A percentile compares a stretch with the other conserved stretches of the same genome.
These are phyloP conservation scores for Serripes groenlandicus DNA, from an alignment of 2,888 invertebrate genomes.

Conservation along the genomic window DNA sequence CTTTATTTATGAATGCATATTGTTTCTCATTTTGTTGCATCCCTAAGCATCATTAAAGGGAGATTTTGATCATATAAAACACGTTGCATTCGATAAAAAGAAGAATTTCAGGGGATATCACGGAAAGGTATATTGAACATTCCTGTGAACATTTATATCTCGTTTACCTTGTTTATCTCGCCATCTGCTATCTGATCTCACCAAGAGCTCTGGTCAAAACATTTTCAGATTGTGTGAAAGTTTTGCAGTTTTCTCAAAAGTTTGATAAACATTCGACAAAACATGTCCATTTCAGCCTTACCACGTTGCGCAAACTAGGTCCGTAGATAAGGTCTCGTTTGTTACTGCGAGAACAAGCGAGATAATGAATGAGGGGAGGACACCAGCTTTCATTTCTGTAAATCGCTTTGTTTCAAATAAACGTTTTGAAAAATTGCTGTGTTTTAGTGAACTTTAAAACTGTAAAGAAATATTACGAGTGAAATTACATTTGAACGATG, in stretches of 20 bases:
- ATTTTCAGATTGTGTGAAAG: conserved; percentile 71
- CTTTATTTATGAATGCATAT: no score
- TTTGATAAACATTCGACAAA: conserved; percentile 65
- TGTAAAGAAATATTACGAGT: neutral
- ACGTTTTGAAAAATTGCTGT: conserved; percentile 61
- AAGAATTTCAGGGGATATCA: no score
- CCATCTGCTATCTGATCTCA: conserved; percentile 45
- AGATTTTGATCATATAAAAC: no score
- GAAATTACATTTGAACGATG: no score
- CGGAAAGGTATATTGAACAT: no score
- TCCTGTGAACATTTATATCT: neutral
- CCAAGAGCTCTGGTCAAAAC: conserved; percentile 56
- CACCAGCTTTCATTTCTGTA: conserved; percentile 39
- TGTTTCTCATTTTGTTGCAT: no score
- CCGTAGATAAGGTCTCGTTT: conserved; percentile 50
- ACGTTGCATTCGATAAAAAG: no score
- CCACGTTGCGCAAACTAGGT: conserved; percentile 38
- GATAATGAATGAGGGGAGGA: conserved; percentile 66
- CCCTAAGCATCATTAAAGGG: no score
- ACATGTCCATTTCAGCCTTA: conserved; percentile 63
- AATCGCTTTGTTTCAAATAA: conserved; percentile 54
- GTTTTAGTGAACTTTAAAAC: conserved; percentile 34
- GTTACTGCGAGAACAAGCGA: conserved; percentile 44
- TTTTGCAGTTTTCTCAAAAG: conserved; percentile 60
- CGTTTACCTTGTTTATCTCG: conserved; percentile 19